A percentile compares a stretch with the other conserved stretches of the same genome.
Evolutionary conservation across 2,888 invertebrate species (phyloP).

Genomic region (Metellina segmentata): DNA sequence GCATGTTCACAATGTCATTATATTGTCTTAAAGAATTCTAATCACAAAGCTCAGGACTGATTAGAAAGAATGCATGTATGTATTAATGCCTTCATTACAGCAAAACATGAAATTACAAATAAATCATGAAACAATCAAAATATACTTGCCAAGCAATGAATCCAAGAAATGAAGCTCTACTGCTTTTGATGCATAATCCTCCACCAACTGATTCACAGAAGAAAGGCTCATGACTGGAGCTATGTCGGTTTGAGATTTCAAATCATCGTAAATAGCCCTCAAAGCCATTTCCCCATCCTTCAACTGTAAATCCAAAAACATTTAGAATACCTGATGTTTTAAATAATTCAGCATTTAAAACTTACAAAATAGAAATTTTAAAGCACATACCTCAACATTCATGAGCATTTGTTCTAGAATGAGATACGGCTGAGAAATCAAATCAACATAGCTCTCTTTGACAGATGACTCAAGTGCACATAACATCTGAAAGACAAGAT

Average conservation of each 20-base stretch:
- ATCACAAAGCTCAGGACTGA: no score
- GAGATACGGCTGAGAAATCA: constrained; percentile 84
- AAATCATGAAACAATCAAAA: neutral
- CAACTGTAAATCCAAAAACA: constrained; percentile 28
- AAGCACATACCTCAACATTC: constrained; percentile 84
- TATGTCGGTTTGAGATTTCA: constrained; percentile 50
- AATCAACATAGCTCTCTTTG: constrained; percentile 64
- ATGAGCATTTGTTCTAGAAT: constrained; percentile 93
- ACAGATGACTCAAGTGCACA: constrained; percentile 47
- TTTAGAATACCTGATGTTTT: neutral
- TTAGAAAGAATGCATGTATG: no score
- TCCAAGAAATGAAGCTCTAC: constrained; percentile 85
- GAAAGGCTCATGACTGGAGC: constrained; percentile 53
- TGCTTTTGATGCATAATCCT: constrained; percentile 90
- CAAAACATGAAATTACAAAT: neutral
- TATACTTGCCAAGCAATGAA: constrained; percentile 58
- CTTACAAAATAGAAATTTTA: neutral
- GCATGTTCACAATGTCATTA: neutral
- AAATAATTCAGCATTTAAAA: neutral
- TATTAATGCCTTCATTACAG: no score
- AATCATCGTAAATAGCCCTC: constrained; percentile 62
- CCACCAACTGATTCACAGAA: constrained; percentile 80
- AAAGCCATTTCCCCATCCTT: constrained; percentile 69
- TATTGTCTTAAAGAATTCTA: neutral
- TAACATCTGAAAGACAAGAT: constrained; percentile 53